Conservation (phyloP, 2,113 vertebrate species). For the Sapajus apella region DNA sequence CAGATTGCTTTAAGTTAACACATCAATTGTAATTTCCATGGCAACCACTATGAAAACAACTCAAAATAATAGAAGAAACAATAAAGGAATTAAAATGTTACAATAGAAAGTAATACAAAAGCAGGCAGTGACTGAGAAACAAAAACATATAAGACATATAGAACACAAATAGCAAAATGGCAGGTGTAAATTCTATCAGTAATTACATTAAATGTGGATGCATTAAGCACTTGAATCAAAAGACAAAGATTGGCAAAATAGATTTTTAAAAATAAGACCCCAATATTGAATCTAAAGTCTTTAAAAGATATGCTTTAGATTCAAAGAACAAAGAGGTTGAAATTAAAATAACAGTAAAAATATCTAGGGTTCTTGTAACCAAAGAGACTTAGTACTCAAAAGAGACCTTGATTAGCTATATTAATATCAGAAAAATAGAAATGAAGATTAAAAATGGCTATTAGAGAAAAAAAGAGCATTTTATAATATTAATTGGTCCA, state of each 20-base stretch:
- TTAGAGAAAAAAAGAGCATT: neutral
- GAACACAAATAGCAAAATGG: neutral
- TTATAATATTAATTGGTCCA: neutral
- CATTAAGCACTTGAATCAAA: slow-evolving; percentile 12
- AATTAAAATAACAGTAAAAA: neutral
- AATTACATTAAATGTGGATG: neutral
- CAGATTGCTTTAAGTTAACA: neutral
- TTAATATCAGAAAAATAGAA: neutral
- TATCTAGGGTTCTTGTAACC: neutral
- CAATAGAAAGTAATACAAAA: neutral
- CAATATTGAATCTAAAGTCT: neutral
- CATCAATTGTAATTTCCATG: neutral
- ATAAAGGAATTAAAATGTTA: neutral
- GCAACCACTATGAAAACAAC: neutral
- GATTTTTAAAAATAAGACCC: neutral
- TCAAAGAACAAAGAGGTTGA: neutral
- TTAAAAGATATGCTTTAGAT: neutral
- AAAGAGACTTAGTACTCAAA: neutral
- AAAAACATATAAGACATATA: neutral
- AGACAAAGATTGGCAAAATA: neutral
- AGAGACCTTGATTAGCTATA: neutral
- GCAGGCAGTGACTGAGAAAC: neutral
- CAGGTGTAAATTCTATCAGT: neutral
- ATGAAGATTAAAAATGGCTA: neutral
- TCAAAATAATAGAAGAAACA: neutral